Evolutionary conservation across 2,888 invertebrate genomes (phyloP), one percentile per base, ranked within the genome.

Genomic region (Tetragonula carbonaria): DNA sequence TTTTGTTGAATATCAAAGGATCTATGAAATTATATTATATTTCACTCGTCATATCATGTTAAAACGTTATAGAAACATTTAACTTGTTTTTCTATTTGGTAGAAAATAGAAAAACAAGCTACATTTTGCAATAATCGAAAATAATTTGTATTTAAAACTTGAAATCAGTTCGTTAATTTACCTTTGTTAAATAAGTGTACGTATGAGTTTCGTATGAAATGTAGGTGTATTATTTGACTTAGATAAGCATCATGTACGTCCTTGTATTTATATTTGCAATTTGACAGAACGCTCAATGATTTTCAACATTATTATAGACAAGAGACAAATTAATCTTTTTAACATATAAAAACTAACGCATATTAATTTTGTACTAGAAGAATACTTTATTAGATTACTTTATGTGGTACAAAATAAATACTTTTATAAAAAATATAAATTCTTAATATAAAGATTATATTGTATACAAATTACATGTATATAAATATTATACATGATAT

Each of bases 351-450:
- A 50, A 55, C 63, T 38, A 5, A 65, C 13, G n/a, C 16, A 38
- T 23, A 38, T 53, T 68, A 62, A 73, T 63, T 87, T 71, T 85
- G 74, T 70, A 88, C 71, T 57, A 74, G 33, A 51, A 74, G 59
- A 81, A 80, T 73, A 67, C 63, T 83, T 86, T 86, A 85, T 87
- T 77, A 33, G 50, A 21, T 45, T 74, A 33, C 74, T 23, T 53
- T n/a, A 53, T 82, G 73, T 78, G 89, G 85, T 91, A 93, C 86
- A 91, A 90, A 92, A 91, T 93, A 92, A 92, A 93, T 92, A 92
- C 76, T 91, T 91, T 92, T 93, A 92, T 91, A 93, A 93, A 92
- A 93, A 93, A 93, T 93, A 93, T 91, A 92, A 92, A 92, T 91
- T 86, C 87, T 88, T 80, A 74, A 63, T 63, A 74, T 50, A 62